Conservation (phyloP, 30 jellyfish, hydroid and myxozoan species). For the Hydra vulgaris region DNA sequence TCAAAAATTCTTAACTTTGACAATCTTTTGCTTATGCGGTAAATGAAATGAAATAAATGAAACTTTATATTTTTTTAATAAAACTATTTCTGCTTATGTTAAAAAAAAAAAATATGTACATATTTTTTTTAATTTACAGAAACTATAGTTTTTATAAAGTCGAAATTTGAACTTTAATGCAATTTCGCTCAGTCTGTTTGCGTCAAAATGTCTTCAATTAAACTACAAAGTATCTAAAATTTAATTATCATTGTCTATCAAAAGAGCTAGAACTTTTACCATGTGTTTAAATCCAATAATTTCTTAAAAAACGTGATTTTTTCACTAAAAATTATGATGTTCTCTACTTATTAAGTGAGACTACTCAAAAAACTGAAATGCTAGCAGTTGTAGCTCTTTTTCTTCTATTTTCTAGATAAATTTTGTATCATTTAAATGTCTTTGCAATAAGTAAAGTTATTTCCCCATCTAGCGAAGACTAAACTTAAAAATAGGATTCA, state of each 20-base stretch:
- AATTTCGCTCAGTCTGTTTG: neutral
- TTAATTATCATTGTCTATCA: neutral
- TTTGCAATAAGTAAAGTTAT: neutral
- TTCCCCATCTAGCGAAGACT: neutral
- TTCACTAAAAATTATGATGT: neutral
- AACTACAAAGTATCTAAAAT: neutral
- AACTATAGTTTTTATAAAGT: neutral
- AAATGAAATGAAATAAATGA: too few relatives aligned
- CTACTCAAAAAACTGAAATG: neutral
- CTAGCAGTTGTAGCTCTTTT: too few relatives aligned
- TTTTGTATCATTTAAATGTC: neutral
- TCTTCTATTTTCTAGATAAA: neutral
- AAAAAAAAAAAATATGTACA: too few relatives aligned
- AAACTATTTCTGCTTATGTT: neutral
- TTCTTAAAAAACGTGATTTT: neutral
- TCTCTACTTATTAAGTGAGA: neutral
- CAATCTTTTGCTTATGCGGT: neutral
- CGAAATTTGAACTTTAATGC: neutral
- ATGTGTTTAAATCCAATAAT: neutral
- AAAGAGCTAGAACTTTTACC: neutral
- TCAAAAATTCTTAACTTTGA: neutral
- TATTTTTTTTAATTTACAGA: too few relatives aligned
- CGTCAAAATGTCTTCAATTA: neutral
- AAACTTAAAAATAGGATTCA: neutral
- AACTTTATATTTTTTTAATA: too few relatives aligned